Evolutionary conservation across 1,140 invertebrate genomes (phyloP).

Genomic region (Phthorimaea operculella): DNA sequence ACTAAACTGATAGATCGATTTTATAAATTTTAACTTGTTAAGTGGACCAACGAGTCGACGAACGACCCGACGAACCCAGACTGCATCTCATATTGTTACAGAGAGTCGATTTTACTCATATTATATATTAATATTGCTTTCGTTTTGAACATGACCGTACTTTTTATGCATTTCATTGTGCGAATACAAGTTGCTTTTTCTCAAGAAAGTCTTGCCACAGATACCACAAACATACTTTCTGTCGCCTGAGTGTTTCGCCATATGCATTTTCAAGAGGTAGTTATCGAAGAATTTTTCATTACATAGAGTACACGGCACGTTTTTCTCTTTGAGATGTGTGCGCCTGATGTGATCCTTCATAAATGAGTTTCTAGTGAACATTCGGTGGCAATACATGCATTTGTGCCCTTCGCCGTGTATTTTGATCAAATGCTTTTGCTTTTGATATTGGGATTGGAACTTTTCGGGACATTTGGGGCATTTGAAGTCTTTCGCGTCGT

Average conservation of each 20-base stretch:
- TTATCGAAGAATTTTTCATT: constrained; percentile 56
- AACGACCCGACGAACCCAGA: too few relatives aligned
- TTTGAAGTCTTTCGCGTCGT: constrained; percentile 46
- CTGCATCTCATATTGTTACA: too few relatives aligned
- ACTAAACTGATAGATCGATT: too few relatives aligned
- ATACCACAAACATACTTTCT: constrained; percentile 69
- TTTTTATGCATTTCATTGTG: constrained; percentile 58
- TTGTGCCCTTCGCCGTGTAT: constrained; percentile 49
- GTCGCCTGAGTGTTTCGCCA: constrained; percentile 76
- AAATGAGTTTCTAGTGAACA: constrained; percentile 57
- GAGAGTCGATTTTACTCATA: too few relatives aligned
- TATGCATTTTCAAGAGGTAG: constrained; percentile 56
- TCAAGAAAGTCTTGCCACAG: constrained; percentile 72
- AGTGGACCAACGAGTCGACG: too few relatives aligned
- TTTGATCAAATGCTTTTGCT: constrained; percentile 53
- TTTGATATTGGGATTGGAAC: constrained; percentile 51
- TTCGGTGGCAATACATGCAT: constrained; percentile 44
- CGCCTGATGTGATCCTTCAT: constrained; percentile 52
- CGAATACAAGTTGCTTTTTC: constrained; percentile 50
- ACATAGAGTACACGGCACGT: constrained; percentile 47
- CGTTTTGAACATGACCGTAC: constrained; percentile 32
- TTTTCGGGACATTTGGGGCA: constrained; percentile 48
- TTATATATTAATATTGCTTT: too few relatives aligned
- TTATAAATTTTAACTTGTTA: too few relatives aligned
- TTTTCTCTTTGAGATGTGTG: constrained; percentile 57